phyloP scores from a whole-genome alignment of 2,888 invertebrate genomes.

The Archips xylosteana region DNA sequence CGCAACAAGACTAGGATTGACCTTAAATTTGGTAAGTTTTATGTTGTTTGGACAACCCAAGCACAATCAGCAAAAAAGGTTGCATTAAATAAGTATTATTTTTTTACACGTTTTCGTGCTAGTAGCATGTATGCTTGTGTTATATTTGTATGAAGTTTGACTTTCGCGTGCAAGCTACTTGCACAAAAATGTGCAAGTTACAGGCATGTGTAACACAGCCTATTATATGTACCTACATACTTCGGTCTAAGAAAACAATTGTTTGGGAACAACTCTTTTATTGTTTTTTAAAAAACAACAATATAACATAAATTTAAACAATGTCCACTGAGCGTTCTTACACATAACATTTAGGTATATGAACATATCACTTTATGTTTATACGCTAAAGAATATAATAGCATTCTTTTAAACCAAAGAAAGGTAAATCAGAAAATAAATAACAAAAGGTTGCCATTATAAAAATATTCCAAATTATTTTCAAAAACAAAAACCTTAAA shows the following conservation, averaged over 20 bases:
- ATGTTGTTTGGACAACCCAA: too few species aligned
- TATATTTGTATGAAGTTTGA: too few species aligned
- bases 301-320: slow-evolving; percentile 66
- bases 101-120: too few species aligned
- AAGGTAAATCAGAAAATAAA: background rate
- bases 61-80: too few species aligned
- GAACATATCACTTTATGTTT: slow-evolving; percentile 33
- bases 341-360: slow-evolving; percentile 46
- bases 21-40: too few species aligned
- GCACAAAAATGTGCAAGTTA: too few species aligned
- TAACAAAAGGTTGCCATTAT: background rate
- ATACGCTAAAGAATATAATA: slow-evolving; percentile 40
- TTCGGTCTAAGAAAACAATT: slow-evolving; percentile 40
- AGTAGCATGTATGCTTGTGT: too few species aligned
- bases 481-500: background rate
- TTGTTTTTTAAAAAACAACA: slow-evolving; percentile 73
- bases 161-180: too few species aligned
- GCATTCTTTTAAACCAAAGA: background rate
- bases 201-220: too few species aligned
- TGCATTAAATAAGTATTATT: too few species aligned
- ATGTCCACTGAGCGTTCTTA: slow-evolving; percentile 52
- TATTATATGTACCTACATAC: background rate
- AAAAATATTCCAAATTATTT: background rate
- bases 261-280: slow-evolving; percentile 69
- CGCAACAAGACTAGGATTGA: too few species aligned